Percentiles rank a stretch among this genome's conserved stretches.
Conservation (phyloP, 2,888 invertebrate genomes). For the Leucophenga montana region DNA sequence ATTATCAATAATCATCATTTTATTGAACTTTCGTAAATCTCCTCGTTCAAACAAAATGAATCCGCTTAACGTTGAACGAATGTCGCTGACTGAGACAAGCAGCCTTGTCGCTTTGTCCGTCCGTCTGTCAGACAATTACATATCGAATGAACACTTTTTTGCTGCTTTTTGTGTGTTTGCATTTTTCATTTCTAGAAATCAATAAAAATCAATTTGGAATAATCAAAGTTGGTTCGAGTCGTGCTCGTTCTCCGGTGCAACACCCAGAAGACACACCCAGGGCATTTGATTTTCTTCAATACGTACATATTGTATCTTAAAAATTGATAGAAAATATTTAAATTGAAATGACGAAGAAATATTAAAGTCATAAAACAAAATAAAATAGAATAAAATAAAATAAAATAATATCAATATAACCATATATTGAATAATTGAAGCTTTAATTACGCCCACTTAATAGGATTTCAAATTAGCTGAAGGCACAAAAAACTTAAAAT, state of each 20-base stretch:
- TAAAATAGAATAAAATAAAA: constrained; percentile 2
- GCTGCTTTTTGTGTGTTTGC: neutral
- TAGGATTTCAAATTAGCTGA: neutral
- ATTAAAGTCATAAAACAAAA: no score
- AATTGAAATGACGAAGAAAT: constrained; percentile 2
- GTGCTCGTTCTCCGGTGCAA: neutral
- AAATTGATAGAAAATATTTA: neutral
- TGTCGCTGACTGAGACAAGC: constrained; percentile 5
- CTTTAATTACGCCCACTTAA: constrained; percentile 19
- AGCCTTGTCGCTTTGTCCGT: neutral
- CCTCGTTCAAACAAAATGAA: neutral
- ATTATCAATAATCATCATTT: no score
- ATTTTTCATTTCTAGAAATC: constrained; percentile 42
- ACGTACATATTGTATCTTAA: no score
- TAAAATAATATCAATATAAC: constrained; percentile 1
- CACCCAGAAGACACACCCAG: constrained; percentile 27
- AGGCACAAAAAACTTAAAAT: neutral
- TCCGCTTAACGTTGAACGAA: neutral
- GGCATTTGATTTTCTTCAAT: constrained; percentile 20
- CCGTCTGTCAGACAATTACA: constrained; percentile 1
- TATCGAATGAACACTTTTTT: neutral
- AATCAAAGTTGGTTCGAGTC: constrained; percentile 10
- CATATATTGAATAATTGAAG: constrained; percentile 8
- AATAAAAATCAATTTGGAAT: constrained; percentile 66
- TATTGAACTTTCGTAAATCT: neutral